phyloP scores from a whole-genome alignment of 2,797 vertebrate genomes.

The Lithobates pipiens region DNA sequence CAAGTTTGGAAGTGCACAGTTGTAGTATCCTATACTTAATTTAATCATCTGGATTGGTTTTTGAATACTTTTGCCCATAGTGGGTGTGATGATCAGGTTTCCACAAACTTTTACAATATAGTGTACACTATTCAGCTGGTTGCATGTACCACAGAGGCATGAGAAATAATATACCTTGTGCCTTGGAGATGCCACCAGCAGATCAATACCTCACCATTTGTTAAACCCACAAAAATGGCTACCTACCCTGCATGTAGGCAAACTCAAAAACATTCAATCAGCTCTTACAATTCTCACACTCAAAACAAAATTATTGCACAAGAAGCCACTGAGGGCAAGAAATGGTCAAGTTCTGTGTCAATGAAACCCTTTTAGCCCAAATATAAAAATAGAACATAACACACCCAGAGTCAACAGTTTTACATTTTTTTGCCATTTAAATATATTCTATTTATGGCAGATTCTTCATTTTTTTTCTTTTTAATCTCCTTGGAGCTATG shows the following conservation, averaged over 20 bases:
- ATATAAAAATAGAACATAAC: slow-evolving; percentile 90
- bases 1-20: too few species aligned
- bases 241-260: background rate
- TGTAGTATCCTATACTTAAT: too few species aligned
- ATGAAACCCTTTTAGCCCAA: slow-evolving; percentile 75
- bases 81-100: too few species aligned
- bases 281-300: slow-evolving; percentile 78
- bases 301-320: slow-evolving; percentile 92
- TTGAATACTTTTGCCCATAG: too few species aligned
- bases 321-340: slow-evolving; percentile 87
- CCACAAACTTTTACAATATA: too few species aligned
- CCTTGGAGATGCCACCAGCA: too few species aligned
- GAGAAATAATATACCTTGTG: background rate
- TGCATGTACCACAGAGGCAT: background rate
- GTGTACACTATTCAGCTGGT: too few species aligned
- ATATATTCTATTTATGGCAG: slow-evolving; percentile 65
- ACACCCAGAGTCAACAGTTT: slow-evolving; percentile 82
- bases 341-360: slow-evolving; percentile 81
- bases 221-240: slow-evolving; percentile 7
- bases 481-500: slow-evolving; percentile 60
- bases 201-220: background rate
- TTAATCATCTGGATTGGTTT: too few species aligned
- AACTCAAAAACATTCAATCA: slow-evolving; percentile 72
- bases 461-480: slow-evolving; percentile 32
- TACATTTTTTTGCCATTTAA: slow-evolving; percentile 58